Conservation (phyloP, 2,888 invertebrate genomes). For the Archips xylosteana region DNA sequence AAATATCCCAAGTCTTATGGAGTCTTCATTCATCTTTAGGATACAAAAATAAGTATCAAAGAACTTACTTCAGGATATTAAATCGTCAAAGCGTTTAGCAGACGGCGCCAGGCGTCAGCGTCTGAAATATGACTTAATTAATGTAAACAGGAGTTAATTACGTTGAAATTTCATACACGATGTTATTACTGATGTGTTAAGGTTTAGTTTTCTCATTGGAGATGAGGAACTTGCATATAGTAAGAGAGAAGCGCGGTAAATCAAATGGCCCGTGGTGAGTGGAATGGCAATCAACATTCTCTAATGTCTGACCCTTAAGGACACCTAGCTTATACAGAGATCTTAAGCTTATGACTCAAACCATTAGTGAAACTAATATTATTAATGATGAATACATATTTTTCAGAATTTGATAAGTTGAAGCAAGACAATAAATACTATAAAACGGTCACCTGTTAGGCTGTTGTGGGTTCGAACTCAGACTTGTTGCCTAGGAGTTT, state of each 20-base stretch:
- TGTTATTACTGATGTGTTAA: constrained; percentile 49
- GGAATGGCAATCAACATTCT: constrained; percentile 74
- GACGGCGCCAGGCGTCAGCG: constrained; percentile 73
- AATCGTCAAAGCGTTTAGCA: constrained; percentile 75
- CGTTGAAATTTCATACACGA: constrained; percentile 45
- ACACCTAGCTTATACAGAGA: constrained; percentile 56
- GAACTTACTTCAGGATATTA: constrained; percentile 62
- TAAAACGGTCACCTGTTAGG: no score
- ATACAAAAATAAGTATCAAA: constrained; percentile 63
- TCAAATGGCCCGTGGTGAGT: constrained; percentile 69
- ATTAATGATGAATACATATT: not conserved
- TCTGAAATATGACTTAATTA: constrained; percentile 80
- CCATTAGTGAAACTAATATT: not conserved
- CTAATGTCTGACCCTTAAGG: constrained; percentile 58
- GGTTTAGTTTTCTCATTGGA: constrained; percentile 49
- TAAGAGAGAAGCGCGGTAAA: constrained; percentile 63
- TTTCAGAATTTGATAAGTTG: no score
- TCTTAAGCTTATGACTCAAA: constrained; percentile 55
- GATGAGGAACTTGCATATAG: constrained; percentile 57
- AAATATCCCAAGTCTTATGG: not conserved
- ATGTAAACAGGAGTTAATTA: constrained; percentile 58
- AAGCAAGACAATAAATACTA: no score
- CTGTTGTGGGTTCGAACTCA: no score
- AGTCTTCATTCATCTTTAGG: constrained; percentile 13
- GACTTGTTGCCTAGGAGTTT: no score